Evolutionary conservation across 2,888 invertebrate genomes (phyloP).

Genomic region (Tethea ocularis): DNA sequence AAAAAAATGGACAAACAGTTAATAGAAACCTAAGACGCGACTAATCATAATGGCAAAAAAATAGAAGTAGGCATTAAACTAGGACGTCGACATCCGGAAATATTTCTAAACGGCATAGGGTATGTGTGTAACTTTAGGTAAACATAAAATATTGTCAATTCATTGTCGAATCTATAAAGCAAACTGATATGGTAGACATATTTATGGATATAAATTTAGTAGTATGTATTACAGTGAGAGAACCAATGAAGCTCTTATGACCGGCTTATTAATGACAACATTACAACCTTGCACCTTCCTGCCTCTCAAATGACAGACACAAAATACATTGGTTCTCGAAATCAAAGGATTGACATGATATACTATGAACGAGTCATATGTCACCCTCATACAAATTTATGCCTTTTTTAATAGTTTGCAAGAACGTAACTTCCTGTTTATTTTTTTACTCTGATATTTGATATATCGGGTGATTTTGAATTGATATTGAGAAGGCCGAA

Average conservation of each 20-base stretch:
- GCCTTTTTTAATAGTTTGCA: not conserved
- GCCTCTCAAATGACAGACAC: not conserved
- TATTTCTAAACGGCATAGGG: not conserved
- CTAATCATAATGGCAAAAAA: not conserved
- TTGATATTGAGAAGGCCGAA: too few species aligned
- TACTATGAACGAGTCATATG: not conserved
- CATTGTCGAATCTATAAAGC: too few species aligned
- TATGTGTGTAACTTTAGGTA: too few species aligned
- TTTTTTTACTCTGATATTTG: not conserved
- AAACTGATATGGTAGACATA: not conserved
- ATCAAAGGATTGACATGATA: not conserved
- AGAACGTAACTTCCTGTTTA: not conserved
- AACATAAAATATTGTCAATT: too few species aligned
- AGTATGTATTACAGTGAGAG: not conserved
- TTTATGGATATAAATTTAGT: not conserved
- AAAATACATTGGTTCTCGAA: slow-evolving; percentile 5
- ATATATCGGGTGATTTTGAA: too few species aligned
- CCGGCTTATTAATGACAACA: not conserved
- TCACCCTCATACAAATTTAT: not conserved
- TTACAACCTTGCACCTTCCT: not conserved
- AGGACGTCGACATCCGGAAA: slow-evolving; percentile 1
- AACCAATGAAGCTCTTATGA: not conserved
- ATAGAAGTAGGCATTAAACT: not conserved
- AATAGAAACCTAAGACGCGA: slow-evolving; percentile 20
- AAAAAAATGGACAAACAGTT: slow-evolving; percentile 26